Conservation (phyloP, 2,888 invertebrate species). For the Catocala nupta region DNA sequence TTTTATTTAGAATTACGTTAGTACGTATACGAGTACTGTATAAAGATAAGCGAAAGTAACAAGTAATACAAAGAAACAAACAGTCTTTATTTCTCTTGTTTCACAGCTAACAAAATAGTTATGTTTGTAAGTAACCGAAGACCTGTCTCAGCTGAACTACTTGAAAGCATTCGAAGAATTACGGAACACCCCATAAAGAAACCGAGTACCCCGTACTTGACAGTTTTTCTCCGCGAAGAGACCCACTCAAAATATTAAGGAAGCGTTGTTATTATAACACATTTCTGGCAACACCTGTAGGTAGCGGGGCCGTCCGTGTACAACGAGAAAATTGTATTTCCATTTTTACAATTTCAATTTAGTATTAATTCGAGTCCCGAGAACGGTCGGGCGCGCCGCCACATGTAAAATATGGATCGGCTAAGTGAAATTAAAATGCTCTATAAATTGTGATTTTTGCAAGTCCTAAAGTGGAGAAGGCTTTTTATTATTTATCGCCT, state of each 20-base stretch:
- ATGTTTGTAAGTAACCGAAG: slow-evolving; percentile 10
- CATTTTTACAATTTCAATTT: slow-evolving; percentile 88
- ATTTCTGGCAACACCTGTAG: slow-evolving; percentile 79
- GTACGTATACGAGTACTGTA: too few relatives aligned
- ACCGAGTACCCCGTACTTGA: slow-evolving; percentile 40
- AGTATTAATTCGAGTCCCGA: slow-evolving; percentile 86
- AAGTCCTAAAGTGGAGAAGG: slow-evolving; percentile 88
- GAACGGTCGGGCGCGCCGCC: slow-evolving; percentile 82
- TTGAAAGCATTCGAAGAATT: slow-evolving; percentile 43
- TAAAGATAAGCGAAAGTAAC: too few relatives aligned
- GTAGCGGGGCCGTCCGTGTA: slow-evolving; percentile 68
- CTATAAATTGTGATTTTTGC: slow-evolving; percentile 88
- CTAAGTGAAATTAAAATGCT: slow-evolving; percentile 88
- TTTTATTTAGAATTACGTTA: too few relatives aligned
- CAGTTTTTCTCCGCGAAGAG: slow-evolving; percentile 46
- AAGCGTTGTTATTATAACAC: slow-evolving; percentile 78
- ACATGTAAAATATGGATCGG: slow-evolving; percentile 88
- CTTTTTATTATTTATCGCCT: slow-evolving; percentile 86
- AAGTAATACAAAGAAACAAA: too few relatives aligned
- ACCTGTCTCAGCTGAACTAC: slow-evolving; percentile 22
- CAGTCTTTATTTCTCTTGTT: too few relatives aligned
- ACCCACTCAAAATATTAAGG: slow-evolving; percentile 69
- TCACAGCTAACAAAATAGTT: slow-evolving; percentile 3
- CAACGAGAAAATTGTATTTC: slow-evolving; percentile 86
- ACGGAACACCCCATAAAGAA: slow-evolving; percentile 47